A percentile compares a stretch with the other conserved stretches of the same genome.
Conservation (phyloP, 2,888 invertebrate species). For the Drosophila cognata region DNA sequence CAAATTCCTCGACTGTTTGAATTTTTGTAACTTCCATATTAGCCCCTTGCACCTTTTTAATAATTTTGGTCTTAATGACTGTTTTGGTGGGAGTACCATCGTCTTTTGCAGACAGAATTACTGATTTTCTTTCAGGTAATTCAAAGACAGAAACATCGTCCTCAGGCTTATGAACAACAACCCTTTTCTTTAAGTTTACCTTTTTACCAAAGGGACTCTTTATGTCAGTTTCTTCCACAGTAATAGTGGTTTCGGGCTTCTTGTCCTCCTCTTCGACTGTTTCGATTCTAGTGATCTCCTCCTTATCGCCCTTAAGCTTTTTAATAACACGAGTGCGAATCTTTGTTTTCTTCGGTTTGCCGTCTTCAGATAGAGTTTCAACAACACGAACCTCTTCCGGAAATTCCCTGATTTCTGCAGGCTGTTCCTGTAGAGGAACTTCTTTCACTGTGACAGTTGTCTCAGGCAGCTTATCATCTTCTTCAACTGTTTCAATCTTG, state of each 20-base stretch:
- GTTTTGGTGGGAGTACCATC: constrained; percentile 83
- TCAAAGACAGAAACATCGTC: constrained; percentile 81
- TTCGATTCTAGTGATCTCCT: constrained; percentile 70
- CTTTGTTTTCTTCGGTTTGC: constrained; percentile 51
- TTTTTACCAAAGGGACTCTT: constrained; percentile 42
- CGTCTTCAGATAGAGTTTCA: constrained; percentile 57
- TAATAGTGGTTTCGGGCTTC: constrained; percentile 56
- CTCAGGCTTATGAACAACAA: constrained; percentile 73
- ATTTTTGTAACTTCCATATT: constrained; percentile 75
- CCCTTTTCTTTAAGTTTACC: constrained; percentile 68
- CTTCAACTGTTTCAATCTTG: constrained; percentile 71
- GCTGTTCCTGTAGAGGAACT: constrained; percentile 35
- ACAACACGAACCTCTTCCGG: constrained; percentile 63
- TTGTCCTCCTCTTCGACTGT: constrained; percentile 65
- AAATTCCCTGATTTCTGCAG: constrained; percentile 48
- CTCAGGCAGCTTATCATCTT: constrained; percentile 64
- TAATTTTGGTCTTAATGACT: constrained; percentile 85
- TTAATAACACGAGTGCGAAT: constrained; percentile 70
- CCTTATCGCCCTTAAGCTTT: constrained; percentile 64
- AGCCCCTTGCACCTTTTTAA: constrained; percentile 85
- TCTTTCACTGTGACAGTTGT: constrained; percentile 63
- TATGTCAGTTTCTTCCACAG: constrained; percentile 59
- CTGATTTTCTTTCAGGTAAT: constrained; percentile 82
- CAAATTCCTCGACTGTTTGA: constrained; percentile 48
- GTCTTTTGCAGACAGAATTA: constrained; percentile 83